Evolutionary conservation across 2,797 vertebrate species (phyloP).

Genomic region (Aulostomus chinensis): DNA sequence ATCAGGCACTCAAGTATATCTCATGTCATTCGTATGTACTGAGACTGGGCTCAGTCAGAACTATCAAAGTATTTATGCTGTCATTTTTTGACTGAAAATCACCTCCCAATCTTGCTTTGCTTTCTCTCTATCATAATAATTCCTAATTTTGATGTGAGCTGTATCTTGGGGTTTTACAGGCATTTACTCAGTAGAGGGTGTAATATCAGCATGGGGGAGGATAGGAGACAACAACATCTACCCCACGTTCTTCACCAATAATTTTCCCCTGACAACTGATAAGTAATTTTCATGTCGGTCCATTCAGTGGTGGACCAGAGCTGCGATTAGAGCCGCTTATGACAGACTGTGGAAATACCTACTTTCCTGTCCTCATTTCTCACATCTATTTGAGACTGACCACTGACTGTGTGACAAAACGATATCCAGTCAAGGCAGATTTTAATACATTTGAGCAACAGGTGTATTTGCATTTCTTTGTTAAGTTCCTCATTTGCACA

Average conservation of each 20-base stretch:
- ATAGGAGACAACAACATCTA: constrained; percentile 36
- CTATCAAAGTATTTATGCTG: constrained; percentile 73
- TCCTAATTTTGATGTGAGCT: constrained; percentile 54
- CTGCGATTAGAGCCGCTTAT: constrained; percentile 51
- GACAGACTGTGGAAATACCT: constrained; percentile 52
- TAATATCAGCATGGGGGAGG: constrained; percentile 58
- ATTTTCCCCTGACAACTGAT: constrained; percentile 69
- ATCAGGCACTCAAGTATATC: constrained; percentile 59
- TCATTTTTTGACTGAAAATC: constrained; percentile 62
- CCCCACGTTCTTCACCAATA: constrained; percentile 50
- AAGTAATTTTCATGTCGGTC: constrained; percentile 66
- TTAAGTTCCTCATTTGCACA: no score
- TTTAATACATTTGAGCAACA: no score
- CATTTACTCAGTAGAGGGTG: constrained; percentile 63
- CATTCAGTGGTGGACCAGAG: constrained; percentile 54
- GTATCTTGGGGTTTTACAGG: constrained; percentile 30
- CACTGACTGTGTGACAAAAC: constrained; percentile 10
- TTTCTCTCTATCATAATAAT: constrained; percentile 54
- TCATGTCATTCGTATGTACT: constrained; percentile 58
- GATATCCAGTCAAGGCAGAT: no score
- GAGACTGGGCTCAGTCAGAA: constrained; percentile 42
- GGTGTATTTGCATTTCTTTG: no score
- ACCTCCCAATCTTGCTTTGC: constrained; percentile 31
- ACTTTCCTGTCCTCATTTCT: constrained; percentile 45
- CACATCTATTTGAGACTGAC: constrained; percentile 38